Base-by-base conservation (phyloP, 2,113 vertebrate species). In the Tragulus kanchil region DNA sequence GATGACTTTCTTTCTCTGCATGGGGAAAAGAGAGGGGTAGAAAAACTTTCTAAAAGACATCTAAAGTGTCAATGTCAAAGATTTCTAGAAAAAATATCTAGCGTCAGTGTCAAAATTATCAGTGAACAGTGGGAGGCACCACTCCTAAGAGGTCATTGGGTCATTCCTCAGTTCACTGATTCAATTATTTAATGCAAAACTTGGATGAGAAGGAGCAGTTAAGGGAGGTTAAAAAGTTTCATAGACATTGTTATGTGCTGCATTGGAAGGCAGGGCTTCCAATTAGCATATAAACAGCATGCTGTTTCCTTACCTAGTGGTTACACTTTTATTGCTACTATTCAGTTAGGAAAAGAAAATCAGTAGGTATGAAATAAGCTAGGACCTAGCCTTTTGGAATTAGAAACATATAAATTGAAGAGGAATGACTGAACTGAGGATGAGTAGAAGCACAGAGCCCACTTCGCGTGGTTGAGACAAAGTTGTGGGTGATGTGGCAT, bases 141-240 rank as follows among this genome's bases (percentile, higher is more conserved):
- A 54, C 58, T 94, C 31, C 17, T 69, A 36, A 95, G 71, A 75
- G 54, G 36, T 21, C 54, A 28, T 15, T 82, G 71, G 23, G 36
- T 36, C 36, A 36, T 36, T 36, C 58, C 21, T 78, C 45, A 54
- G 21, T n/a, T 94, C 64, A 89, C 21, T 89, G 42, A 95, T 36
- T 65, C 85, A 23, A 81, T 92, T 85, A 45, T 75, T 69, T 89
- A 95, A 65, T 75, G 36, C 17, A 54, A 89, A 87, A 73, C 52
- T 69, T 69, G 36, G 19, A 45, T 14, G n/a, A 10, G 3, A 9
- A 14, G 15, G 3, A 8, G 61, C 52, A 10, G 45, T n/a, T 58
- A 15, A 8, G 92, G 25, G 21, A 86, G 13, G 16, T 73, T 62
- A 81, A 82, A 45, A 84, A 54, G 45, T 89, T 73, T 73, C 17